Percentiles rank a stretch among this genome's conserved stretches.
Conservation (phyloP, 2,888 invertebrate species). For the Xylophagus ater region DNA sequence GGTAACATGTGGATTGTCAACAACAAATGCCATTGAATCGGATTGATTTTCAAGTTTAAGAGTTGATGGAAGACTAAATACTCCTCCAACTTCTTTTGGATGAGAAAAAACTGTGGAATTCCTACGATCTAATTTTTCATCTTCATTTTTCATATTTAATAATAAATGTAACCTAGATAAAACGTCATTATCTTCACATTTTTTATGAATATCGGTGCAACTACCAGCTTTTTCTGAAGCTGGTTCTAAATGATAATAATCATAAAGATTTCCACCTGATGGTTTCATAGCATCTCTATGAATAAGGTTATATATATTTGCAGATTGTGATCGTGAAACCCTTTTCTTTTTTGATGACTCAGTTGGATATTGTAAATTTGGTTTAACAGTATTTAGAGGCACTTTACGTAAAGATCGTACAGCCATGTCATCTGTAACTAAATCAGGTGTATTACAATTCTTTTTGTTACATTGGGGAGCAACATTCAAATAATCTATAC, state of each 20-base stretch:
- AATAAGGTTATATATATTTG: conserved; percentile 69
- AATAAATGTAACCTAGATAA: conserved; percentile 31
- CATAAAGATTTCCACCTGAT: conserved; percentile 42
- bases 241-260: conserved; percentile 44
- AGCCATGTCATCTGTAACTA: conserved; percentile 79
- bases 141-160: conserved; percentile 31
- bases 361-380: conserved; percentile 30
- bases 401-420: conserved; percentile 78
- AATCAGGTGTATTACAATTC: conserved; percentile 49
- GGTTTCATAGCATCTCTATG: conserved; percentile 47
- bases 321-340: conserved; percentile 71
- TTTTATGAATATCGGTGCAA: conserved; percentile 45
- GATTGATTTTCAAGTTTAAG: conserved; percentile 18
- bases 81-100: conserved; percentile 36
- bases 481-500: conserved; percentile 75
- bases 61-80: conserved; percentile 33
- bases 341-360: conserved; percentile 57
- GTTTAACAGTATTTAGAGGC: conserved; percentile 32
- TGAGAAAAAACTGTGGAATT: conserved; percentile 35
- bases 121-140: conserved; percentile 21
- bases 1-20: conserved; percentile 47
- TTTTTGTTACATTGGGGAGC: conserved; percentile 50
- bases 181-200: conserved; percentile 26
- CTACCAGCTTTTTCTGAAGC: conserved; percentile 51
- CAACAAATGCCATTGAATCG: conserved; percentile 22